Conservation (phyloP, 2,888 invertebrate genomes). For the Lissocephala sabroskyi region DNA sequence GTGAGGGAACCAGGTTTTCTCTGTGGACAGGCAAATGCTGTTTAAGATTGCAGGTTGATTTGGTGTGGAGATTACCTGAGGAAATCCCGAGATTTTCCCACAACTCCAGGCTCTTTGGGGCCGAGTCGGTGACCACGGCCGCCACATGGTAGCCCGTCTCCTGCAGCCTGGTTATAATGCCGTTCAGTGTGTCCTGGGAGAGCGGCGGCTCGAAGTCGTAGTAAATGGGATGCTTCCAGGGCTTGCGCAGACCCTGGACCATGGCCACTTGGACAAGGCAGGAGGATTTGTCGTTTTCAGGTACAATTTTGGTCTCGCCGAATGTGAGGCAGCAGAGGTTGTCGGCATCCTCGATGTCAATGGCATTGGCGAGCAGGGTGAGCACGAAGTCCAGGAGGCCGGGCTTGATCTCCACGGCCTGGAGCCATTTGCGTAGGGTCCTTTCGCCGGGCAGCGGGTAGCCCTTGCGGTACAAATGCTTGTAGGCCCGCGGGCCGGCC, state of each 20-base stretch:
- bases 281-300: neutral
- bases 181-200: neutral
- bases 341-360: neutral
- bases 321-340: constrained; percentile 1
- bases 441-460: neutral
- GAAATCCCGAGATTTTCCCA: constrained; percentile 15
- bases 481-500: neutral
- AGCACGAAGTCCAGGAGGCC: neutral
- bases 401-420: neutral
- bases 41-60: neutral
- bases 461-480: neutral
- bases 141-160: constrained; percentile 12
- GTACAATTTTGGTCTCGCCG: neutral
- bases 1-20: constrained; percentile 23
- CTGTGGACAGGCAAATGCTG: constrained; percentile 8
- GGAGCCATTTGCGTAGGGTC: neutral
- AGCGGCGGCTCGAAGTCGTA: constrained; percentile 1
- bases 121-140: constrained; percentile 14
- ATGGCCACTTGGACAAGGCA: neutral
- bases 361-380: neutral
- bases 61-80: constrained; percentile 3
- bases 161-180: constrained; percentile 1
- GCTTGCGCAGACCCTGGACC: neutral
- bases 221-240: constrained; percentile 3
- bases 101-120: constrained; percentile 9